Percentiles rank a stretch among this genome's conserved stretches.
These are phyloP conservation scores for Aptenodytes patagonicus DNA, from an alignment of 2,113 vertebrate genomes.

Conservation along the genomic window DNA sequence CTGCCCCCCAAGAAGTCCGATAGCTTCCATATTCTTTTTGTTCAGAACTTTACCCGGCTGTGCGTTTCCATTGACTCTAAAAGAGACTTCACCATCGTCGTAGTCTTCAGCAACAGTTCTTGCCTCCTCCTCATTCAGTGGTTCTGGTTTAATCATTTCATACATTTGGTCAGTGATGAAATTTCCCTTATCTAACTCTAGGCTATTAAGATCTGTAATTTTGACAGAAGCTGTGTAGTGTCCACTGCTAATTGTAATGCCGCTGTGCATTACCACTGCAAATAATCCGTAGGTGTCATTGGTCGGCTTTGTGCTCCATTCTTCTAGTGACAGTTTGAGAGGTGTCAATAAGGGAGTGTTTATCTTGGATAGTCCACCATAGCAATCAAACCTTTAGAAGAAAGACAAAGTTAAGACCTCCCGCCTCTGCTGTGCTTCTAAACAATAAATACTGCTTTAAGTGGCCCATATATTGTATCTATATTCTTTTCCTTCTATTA, in stretches of 20 bases:
- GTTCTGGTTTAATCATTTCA: conserved; percentile 69
- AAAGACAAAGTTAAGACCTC: background rate
- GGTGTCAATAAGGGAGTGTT: conserved; percentile 94
- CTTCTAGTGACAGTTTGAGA: conserved; percentile 86
- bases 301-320: conserved; percentile 90
- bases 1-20: conserved; percentile 92
- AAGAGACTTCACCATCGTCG: conserved; percentile 84
- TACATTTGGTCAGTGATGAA: conserved; percentile 61
- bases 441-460: background rate
- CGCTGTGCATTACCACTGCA: conserved; percentile 97
- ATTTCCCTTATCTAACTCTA: conserved; percentile 71
- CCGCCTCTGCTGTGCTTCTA: too few relatives aligned
- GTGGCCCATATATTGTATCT: fast-evolving
- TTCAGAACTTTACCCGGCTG: conserved; percentile 73
- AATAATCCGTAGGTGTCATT: conserved; percentile 89
- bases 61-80: conserved; percentile 70
- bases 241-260: conserved; percentile 95
- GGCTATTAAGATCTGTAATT: conserved; percentile 79
- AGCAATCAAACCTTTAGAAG: conserved; percentile 84
- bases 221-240: conserved; percentile 95
- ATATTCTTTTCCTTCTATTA: background rate
- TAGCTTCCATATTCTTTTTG: conserved; percentile 86
- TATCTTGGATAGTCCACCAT: conserved; percentile 94
- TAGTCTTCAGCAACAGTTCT: conserved; percentile 72
- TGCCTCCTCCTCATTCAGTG: conserved; percentile 68